Evolutionary conservation across 2,888 invertebrate genomes (phyloP), one percentile per base, ranked within the genome.

Genomic region (Torymus aiolomorphi): DNA sequence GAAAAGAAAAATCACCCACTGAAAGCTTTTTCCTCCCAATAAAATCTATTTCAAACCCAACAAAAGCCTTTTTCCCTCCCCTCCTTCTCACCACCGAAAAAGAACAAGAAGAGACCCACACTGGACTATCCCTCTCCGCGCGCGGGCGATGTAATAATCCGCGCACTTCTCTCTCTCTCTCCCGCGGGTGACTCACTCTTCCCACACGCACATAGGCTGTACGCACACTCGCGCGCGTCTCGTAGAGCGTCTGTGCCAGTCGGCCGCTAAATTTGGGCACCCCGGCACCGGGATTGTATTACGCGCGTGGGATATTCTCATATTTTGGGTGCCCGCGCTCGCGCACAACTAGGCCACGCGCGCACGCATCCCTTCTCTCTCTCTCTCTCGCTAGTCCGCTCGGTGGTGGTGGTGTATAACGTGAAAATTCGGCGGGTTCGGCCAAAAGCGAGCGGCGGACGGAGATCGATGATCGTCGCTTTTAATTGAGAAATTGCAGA

Each of bases 241-340:
- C 88, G 20, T 88, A 88, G 86, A 51, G 54, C 88, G 89, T 88
- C 88, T 42, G 42, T 88, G 87, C 87, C 86, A 87, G 88, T 88
- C 87, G 86, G 85, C 86, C 84, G 86, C 89, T 89, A 89, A 89
- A 89, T 89, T 89, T 89, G 89, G 89, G 88, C 86, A 89, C 87
- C 88, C 83, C 86, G 86, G 84, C 82, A 85, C 83, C 84, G 86
- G 89, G 89, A 89, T 89, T 89, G 87, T 88, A 85, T 89, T 89
- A 89, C 89, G 87, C 87, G 88, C 88, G 88, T 88, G 88, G 87
- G 87, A 85, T 87, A 86, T 87, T 87, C 87, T 88, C 86, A 78
- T 80, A 80, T 82, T 80, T 77, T 78, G 16, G 70, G 76, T 52
- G 75, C 66, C 65, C 54, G 63, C 72, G 61, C 80, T 74, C 78